Percentiles rank a stretch among this genome's conserved stretches.
phyloP scores from a whole-genome alignment of 2,888 invertebrate species.

The Sesamia inferens region DNA sequence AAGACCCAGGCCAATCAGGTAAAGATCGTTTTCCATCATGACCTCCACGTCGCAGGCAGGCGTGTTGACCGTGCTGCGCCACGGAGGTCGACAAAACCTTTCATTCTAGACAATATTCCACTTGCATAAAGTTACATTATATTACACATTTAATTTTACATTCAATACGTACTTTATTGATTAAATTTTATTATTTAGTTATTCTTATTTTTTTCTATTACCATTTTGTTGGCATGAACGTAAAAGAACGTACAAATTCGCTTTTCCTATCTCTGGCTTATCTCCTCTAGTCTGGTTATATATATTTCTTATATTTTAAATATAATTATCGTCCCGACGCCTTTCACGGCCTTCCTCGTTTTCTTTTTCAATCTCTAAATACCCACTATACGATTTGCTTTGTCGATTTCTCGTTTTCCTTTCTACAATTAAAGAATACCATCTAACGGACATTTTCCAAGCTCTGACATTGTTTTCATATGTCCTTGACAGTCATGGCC shows the following conservation, averaged over 20 bases:
- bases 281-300: background rate
- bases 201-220: too few species aligned
- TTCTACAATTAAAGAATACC: background rate
- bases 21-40: too few species aligned
- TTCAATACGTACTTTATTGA: too few species aligned
- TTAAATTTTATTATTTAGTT: too few species aligned
- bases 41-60: too few species aligned
- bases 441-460: constrained; percentile 13
- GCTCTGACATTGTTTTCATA: constrained; percentile 21
- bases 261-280: background rate
- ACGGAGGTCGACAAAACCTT: too few species aligned
- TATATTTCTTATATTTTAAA: background rate
- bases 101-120: too few species aligned
- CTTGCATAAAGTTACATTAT: too few species aligned
- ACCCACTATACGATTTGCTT: background rate
- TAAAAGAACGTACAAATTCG: background rate
- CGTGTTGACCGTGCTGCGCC: too few species aligned
- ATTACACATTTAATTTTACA: too few species aligned
- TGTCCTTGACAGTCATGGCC: constrained; percentile 21
- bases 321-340: background rate
- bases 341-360: background rate
- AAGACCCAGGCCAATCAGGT: too few species aligned
- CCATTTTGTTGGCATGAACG: background rate
- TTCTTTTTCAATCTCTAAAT: background rate
- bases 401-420: background rate